phyloP scores from a whole-genome alignment of 2,113 vertebrate genomes.

The Osmerus mordax region DNA sequence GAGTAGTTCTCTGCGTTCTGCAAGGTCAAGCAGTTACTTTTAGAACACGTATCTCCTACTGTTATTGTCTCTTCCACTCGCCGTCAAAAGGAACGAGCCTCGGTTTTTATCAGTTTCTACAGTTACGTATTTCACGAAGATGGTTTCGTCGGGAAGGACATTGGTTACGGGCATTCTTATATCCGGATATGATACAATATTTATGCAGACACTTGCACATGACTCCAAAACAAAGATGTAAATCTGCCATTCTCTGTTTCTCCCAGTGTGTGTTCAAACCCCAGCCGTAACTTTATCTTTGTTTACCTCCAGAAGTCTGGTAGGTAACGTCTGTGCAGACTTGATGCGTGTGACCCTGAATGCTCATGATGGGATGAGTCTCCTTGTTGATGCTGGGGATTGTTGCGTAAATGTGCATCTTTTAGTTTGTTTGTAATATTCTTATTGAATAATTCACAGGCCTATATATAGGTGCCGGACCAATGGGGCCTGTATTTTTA shows the following conservation, averaged over 20 bases:
- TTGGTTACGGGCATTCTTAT: no score
- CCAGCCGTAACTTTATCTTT: no score
- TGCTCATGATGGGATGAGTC: slow-evolving; percentile 35
- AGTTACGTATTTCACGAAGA: no score
- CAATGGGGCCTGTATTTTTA: slow-evolving; percentile 59
- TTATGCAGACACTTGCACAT: no score
- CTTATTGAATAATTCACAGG: slow-evolving; percentile 59
- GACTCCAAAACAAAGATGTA: background rate
- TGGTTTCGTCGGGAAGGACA: no score
- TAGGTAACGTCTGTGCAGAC: slow-evolving; percentile 5
- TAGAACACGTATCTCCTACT: slow-evolving; percentile 15
- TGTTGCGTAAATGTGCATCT: slow-evolving; percentile 54
- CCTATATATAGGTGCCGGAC: slow-evolving; percentile 49
- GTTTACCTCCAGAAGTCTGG: no score
- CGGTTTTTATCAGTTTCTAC: no score
- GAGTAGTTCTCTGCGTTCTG: slow-evolving; percentile 31
- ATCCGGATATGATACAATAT: no score
- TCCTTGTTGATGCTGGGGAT: slow-evolving; percentile 18
- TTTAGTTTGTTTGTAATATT: slow-evolving; percentile 34
- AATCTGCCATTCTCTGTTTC: no score
- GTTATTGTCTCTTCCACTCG: slow-evolving; percentile 20
- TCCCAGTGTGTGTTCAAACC: slow-evolving; percentile 22
- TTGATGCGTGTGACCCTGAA: slow-evolving; percentile 49
- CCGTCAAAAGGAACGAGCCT: slow-evolving; percentile 9
- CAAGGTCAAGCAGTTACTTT: slow-evolving; percentile 44